These are phyloP conservation scores for Hystrix brachyura DNA, from an alignment of 2,113 vertebrate genomes.

Conservation along the genomic window DNA sequence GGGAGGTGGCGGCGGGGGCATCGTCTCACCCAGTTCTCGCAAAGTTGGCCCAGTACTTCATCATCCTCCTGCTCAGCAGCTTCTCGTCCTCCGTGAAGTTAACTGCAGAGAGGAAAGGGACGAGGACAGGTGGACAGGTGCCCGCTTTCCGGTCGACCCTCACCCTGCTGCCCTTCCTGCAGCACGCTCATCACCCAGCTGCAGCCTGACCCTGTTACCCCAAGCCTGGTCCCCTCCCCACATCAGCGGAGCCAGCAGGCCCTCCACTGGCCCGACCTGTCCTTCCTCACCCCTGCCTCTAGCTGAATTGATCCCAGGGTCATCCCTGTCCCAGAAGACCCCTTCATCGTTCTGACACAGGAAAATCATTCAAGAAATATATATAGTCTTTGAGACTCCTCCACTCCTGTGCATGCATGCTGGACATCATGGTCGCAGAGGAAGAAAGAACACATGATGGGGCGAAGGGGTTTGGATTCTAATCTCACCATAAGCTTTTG, in stretches of 20 bases:
- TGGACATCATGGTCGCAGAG: not conserved
- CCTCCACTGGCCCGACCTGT: not conserved
- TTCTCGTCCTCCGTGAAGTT: conserved; percentile 88
- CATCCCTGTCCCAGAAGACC: not conserved
- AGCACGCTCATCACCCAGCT: not conserved
- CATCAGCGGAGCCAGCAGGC: not conserved
- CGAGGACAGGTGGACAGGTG: not conserved
- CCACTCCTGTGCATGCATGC: not conserved
- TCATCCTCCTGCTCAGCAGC: conserved; percentile 89
- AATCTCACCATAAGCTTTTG: not conserved
- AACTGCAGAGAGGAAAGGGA: conserved; percentile 79
- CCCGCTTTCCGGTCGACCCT: too few species aligned
- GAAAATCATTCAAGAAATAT: not conserved
- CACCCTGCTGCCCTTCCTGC: accelerated
- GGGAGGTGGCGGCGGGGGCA: not conserved
- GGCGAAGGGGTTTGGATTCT: not conserved
- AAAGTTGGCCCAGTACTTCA: conserved; percentile 94
- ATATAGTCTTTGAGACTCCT: not conserved
- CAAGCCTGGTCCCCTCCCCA: not conserved
- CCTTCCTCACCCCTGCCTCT: not conserved
- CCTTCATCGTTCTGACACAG: not conserved
- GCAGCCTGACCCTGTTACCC: not conserved
- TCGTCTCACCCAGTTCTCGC: conserved; percentile 90
- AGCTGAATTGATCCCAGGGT: not conserved
- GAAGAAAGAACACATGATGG: not conserved